These are phyloP conservation scores for Lithobates sylvaticus DNA, from an alignment of 2,797 vertebrate species.

Conservation along the genomic window DNA sequence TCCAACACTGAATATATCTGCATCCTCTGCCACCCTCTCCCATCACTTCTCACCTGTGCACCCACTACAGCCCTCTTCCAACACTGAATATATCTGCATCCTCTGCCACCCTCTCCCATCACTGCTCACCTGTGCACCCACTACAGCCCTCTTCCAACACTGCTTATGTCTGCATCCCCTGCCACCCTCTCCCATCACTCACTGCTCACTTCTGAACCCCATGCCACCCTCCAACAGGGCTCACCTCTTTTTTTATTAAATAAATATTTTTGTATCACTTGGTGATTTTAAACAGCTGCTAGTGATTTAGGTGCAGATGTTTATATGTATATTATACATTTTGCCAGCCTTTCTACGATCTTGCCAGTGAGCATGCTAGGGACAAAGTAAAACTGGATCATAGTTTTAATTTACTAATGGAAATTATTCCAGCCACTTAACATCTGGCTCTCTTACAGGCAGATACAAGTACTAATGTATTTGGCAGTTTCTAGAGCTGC, in stretches of 20 bases:
- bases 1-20: no score
- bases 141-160: not conserved
- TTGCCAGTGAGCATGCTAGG: not conserved
- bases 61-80: not conserved
- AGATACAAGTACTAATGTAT: constrained; percentile 38
- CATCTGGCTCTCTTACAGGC: constrained; percentile 50
- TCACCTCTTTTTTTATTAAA: no score
- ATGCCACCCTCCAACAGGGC: no score
- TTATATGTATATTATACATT: no score
- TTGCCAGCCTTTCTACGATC: not conserved
- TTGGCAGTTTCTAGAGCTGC: constrained; percentile 33
- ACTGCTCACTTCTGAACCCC: no score
- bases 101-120: not conserved
- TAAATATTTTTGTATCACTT: no score
- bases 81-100: not conserved
- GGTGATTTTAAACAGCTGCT: no score
- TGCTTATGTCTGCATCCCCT: not conserved
- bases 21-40: no score
- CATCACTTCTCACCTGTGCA: no score
- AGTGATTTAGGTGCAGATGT: no score
- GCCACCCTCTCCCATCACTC: not conserved
- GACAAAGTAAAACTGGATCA: not conserved
- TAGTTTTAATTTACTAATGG: constrained; percentile 44
- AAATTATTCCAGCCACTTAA: constrained; percentile 53
- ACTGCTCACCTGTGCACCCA: no score